A percentile compares a stretch with the other conserved stretches of the same genome.
Evolutionary conservation across 2,113 vertebrate species (phyloP).

Genomic region (Vidua chalybeata): DNA sequence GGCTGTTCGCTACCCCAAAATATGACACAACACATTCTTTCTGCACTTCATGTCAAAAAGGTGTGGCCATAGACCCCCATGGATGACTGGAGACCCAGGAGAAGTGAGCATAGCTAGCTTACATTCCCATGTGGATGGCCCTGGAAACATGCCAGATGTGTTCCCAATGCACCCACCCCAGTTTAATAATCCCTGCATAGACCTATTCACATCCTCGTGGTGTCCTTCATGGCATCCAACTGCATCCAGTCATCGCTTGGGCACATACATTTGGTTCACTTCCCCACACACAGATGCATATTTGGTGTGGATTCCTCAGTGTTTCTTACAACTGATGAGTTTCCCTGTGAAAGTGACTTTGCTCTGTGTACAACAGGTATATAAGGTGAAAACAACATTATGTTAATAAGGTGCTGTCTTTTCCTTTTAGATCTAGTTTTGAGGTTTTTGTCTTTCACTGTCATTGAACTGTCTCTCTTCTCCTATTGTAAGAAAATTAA

Average conservation of each 20-base stretch:
- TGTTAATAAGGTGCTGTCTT: background rate
- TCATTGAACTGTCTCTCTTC: background rate
- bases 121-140: background rate
- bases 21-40: background rate
- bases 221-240: background rate
- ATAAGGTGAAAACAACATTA: slow-evolving; percentile 4
- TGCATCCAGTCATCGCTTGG: background rate
- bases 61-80: accelerated
- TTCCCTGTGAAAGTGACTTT: background rate
- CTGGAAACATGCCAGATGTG: background rate
- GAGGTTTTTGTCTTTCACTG: background rate
- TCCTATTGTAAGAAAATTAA: background rate
- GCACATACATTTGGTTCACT: accelerated
- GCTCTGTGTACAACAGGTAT: background rate
- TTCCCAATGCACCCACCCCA: background rate
- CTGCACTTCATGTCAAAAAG: background rate
- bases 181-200: background rate
- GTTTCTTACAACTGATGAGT: background rate
- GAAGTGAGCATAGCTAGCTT: background rate
- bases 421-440: background rate
- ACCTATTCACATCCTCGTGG: background rate
- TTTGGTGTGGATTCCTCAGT: background rate
- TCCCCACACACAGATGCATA: accelerated
- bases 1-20: background rate
- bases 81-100: background rate